These are phyloP conservation scores for Archips xylosteana DNA, from an alignment of 2,888 invertebrate species.

Conservation along the genomic window DNA sequence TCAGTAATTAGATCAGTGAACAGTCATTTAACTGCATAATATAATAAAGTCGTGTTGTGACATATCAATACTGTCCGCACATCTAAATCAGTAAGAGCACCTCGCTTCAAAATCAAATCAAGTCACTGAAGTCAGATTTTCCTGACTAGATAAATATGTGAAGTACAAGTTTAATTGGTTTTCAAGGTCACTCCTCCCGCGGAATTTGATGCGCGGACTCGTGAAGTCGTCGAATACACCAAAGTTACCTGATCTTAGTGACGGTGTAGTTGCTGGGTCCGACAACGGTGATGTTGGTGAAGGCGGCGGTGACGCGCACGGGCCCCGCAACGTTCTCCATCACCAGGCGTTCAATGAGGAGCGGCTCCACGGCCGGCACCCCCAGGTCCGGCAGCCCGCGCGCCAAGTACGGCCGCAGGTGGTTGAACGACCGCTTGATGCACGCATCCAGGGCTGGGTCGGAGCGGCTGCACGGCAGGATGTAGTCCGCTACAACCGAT, in stretches of 20 bases:
- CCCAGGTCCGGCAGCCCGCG: slow-evolving; percentile 89
- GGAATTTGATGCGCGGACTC: too few relatives aligned
- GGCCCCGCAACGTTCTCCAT: slow-evolving; percentile 93
- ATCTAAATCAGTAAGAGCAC: background rate
- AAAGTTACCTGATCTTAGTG: slow-evolving; percentile 85
- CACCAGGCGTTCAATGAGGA: slow-evolving; percentile 88
- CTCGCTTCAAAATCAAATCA: too few relatives aligned
- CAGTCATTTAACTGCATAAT: background rate
- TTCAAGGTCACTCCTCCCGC: too few relatives aligned
- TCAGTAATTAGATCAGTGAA: background rate
- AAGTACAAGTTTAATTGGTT: too few relatives aligned
- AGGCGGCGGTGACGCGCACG: slow-evolving; percentile 89
- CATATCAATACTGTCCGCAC: background rate
- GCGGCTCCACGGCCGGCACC: slow-evolving; percentile 91
- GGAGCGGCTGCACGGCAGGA: slow-evolving; percentile 88
- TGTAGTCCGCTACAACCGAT: slow-evolving; percentile 88
- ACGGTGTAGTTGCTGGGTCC: slow-evolving; percentile 92
- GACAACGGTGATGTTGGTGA: slow-evolving; percentile 90
- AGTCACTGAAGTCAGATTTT: too few relatives aligned
- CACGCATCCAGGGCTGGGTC: slow-evolving; percentile 89
- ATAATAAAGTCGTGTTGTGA: background rate
- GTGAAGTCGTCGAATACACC: too few relatives aligned
- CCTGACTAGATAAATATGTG: too few relatives aligned
- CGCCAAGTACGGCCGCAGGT: slow-evolving; percentile 89
- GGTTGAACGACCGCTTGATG: slow-evolving; percentile 89